Evolutionary conservation across 2,113 vertebrate genomes (phyloP).

Genomic region (Plecturocebus donacophilus): DNA sequence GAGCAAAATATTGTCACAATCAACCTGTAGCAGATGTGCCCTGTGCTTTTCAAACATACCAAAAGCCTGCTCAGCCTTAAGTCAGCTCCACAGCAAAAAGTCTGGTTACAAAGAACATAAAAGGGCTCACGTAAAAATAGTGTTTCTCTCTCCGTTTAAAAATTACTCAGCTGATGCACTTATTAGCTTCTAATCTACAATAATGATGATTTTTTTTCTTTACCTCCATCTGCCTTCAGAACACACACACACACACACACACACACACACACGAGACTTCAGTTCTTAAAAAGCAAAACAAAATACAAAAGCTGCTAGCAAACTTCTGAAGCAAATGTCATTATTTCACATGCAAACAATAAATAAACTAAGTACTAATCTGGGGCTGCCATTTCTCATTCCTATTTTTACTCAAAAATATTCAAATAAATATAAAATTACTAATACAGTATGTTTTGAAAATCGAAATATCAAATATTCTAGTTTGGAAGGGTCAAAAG

Average conservation of each 20-base stretch:
- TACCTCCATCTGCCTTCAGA: background rate
- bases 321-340: slow-evolving; percentile 23
- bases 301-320: background rate
- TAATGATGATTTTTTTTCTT: background rate
- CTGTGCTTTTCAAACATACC: background rate
- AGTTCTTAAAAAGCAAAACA: background rate
- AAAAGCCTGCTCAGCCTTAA: background rate
- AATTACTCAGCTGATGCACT: background rate
- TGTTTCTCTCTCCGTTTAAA: background rate
- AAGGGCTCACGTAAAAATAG: background rate
- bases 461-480: background rate
- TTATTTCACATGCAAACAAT: background rate
- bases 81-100: background rate
- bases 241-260: background rate
- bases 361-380: background rate
- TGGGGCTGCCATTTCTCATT: background rate
- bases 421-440: slow-evolving; percentile 9
- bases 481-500: background rate
- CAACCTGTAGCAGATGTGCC: background rate
- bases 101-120: background rate
- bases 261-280: background rate
- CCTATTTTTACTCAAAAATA: background rate
- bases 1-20: background rate
- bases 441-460: background rate
- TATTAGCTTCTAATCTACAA: background rate